Percentiles rank a stretch among this genome's conserved stretches.
These are phyloP conservation scores for Psettodes erumei DNA, from an alignment of 2,113 vertebrate genomes.

Conservation along the genomic window DNA sequence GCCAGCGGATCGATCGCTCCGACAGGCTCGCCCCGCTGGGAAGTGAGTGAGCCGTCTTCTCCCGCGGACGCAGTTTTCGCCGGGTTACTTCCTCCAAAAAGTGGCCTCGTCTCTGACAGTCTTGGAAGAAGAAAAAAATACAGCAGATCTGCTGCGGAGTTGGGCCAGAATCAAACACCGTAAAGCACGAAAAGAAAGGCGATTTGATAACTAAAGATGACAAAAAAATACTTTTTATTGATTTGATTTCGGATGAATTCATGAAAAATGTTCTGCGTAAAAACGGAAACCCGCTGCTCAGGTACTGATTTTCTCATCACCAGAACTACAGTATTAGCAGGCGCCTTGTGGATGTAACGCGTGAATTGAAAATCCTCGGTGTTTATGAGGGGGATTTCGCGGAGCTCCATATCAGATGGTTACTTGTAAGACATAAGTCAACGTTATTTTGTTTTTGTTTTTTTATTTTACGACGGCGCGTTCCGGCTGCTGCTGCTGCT, in stretches of 20 bases:
- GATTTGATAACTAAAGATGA: not conserved
- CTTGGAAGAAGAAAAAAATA: constrained; percentile 13
- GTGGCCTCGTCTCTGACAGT: constrained; percentile 36
- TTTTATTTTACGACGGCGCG: not conserved
- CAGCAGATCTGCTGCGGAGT: constrained; percentile 15
- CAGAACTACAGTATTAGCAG: constrained; percentile 19
- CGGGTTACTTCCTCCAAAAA: constrained; percentile 36
- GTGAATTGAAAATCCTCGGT: constrained; percentile 13
- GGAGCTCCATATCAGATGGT: not conserved
- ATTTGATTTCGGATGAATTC: not conserved
- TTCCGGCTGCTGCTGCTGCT: not conserved
- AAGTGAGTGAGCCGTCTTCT: constrained; percentile 21
- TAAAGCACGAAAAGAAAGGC: not conserved
- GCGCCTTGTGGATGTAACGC: not conserved
- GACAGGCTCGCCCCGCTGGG: not conserved
- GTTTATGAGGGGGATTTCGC: constrained; percentile 10
- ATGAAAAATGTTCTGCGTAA: not conserved
- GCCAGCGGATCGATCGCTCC: constrained; percentile 38
- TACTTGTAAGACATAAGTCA: constrained; percentile 11
- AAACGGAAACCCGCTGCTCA: not conserved
- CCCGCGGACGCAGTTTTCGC: constrained; percentile 34
- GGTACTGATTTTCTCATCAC: not conserved
- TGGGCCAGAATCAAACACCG: not conserved
- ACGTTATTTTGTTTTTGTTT: no score
- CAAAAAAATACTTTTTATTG: constrained; percentile 10